Evolutionary conservation across 2,797 vertebrate species (phyloP), one percentile per base, ranked within the genome.

Genomic region (Triplophysa bombifrons): DNA sequence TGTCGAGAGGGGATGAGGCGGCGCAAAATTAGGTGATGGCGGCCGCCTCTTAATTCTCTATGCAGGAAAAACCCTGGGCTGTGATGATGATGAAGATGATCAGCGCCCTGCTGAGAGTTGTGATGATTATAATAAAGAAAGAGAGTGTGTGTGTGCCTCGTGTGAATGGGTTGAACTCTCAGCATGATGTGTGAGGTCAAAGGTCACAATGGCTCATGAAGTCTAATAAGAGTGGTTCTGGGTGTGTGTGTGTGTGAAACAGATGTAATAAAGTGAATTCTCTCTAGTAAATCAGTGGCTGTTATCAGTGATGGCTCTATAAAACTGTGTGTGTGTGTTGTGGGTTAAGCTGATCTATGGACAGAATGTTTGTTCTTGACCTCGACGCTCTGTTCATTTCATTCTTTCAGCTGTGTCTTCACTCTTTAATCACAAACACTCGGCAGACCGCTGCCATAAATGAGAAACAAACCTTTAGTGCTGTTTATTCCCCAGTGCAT

Each of bases 401-500:
- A 66, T 55, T 67, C 60, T 51, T 63, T 81, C 6, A 38, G 67
- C 22, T 50, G 60, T 27, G 46, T 46, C 61, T 81, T 70, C 60
- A 46, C n/a, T 72, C 74, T 60, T 56, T 76, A 80, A 78, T 53
- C 67, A 51, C 50, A 81, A 63, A 58, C 83, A 75, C 83, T 79
- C 76, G 61, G 61, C 74, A 80, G 69, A 83, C 75, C 85, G 75
- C 83, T 86, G 76, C 82, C 89, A 89, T 89, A 91, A 91, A 89
- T 87, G 3, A 76, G 11, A 88, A 88, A 79, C 72, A 71, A 80
- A 27, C 79, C 86, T 78, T 84, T 82, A 84, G 72, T 86, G 82
- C 74, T 87, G 85, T 91, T 92, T 90, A 89, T 90, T 81, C 86
- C 73, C 64, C 66, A 69, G 64, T 78, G 85, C 84, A 86, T 89